Conservation (phyloP, 2,888 invertebrate genomes). For the Dryomyza anilis region DNA sequence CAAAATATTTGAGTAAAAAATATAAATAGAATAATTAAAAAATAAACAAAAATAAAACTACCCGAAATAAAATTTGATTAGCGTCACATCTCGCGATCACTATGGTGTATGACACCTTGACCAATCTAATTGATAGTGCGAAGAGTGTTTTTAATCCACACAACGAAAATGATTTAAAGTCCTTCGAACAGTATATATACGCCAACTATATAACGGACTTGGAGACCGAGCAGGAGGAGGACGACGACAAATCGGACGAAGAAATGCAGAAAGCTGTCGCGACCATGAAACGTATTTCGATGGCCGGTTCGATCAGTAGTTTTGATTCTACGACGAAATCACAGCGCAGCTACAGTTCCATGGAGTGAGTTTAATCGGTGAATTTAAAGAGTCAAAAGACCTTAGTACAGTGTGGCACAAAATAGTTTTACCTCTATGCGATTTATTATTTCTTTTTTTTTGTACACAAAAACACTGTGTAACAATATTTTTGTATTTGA, state of each 20-base stretch:
- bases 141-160: conserved; percentile 41
- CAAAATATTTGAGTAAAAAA: neutral
- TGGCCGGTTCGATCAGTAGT: conserved; percentile 38
- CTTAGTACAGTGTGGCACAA: too few species aligned
- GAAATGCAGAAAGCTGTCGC: conserved; percentile 21
- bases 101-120: conserved; percentile 41
- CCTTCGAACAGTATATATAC: conserved; percentile 39
- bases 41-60: neutral
- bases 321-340: neutral
- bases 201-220: conserved; percentile 38
- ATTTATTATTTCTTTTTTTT: too few species aligned
- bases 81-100: neutral
- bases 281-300: conserved; percentile 40
- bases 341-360: conserved; percentile 28
- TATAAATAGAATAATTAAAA: neutral
- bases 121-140: conserved; percentile 39
- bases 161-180: conserved; percentile 37
- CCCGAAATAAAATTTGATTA: too few species aligned
- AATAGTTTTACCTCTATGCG: too few species aligned
- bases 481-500: too few species aligned
- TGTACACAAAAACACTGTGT: too few species aligned
- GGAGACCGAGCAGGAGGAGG: conserved; percentile 24
- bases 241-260: neutral
- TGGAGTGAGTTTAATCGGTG: conserved; percentile 34
- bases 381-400: too few species aligned